Evolutionary conservation across 2,113 vertebrate genomes (phyloP), one percentile per base, ranked within the genome.

Genomic region (Apodemus sylvaticus): DNA sequence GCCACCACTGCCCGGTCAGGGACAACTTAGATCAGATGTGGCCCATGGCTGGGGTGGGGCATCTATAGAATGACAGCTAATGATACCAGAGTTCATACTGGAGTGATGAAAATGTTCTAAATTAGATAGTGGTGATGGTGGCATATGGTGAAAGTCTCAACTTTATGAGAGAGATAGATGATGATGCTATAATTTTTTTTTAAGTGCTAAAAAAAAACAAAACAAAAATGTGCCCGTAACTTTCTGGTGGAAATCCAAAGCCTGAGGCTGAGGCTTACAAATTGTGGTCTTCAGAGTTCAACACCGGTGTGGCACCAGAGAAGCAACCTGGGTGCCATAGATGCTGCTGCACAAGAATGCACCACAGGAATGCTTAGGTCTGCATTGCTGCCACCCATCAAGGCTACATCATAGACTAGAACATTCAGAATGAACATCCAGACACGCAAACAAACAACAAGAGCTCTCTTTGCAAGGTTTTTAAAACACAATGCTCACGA

Each of bases 1-100:
- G n/a, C n/a, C n/a, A n/a, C n/a, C n/a, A n/a, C n/a, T n/a, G n/a
- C n/a, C n/a, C n/a, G n/a, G n/a, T n/a, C 45, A 13, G 31, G 5
- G 20, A 34, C 48, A 31, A 82, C 55, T 39, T 4, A 58, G 1
- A 24, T 3, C 7, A 6, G 10, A 2, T 20, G 31, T 24, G 4
- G 29, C 1, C 29, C 1, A 3, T 24, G 11, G 24, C 24, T 51
- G 34, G 48, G 62, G 48, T 34, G 8, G 83, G 7, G 34, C 12
- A 20, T 14, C 42, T 76, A 26, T 11, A 34, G 42, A 3, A n/a
- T 31, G 26, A 20, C 24, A 39, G 24, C 22, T 24, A 31, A 7
- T 0, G 24, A 7, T 0, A 26, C 0, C 0, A 55, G 86, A 12
- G 26, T 42, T 86, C 68, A 36, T 29, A 12, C 1, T 20, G 3